Evolutionary conservation across 2,888 invertebrate genomes (phyloP), one percentile per base, ranked within the genome.

Genomic region (Leucozona laternaria): DNA sequence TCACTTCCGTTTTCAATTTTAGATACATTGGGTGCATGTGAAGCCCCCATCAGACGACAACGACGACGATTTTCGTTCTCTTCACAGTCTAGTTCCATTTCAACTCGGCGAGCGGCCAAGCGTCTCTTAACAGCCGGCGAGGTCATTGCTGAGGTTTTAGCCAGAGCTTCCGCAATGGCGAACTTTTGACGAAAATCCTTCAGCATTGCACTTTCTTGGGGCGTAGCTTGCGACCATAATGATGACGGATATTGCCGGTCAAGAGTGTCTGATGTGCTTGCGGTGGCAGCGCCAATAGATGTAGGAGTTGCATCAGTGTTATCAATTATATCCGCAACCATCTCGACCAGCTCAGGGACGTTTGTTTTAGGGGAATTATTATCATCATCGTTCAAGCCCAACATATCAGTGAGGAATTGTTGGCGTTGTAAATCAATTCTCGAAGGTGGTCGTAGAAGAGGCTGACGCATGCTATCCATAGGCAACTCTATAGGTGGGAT

Each of bases 111-210:
- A 37, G 94, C 94, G 45, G 93, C 93, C 84, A 94, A 91, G 86
- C 94, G 93, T 88, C 94, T 92, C 89, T 93, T 93, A 70, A 94
- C 94, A 40, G 93, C 93, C 20, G 94, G 93, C 76, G 94, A 93
- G 88, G 94, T 94, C 93, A 94, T 93, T 91, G 94, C 91, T 90
- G 93, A 94, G 87, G 94, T 94, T 89, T 93, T 93, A 62, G 94
- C 94, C 88, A 95, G 91, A 60, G 94, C 93, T 91, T 95, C 95
- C 82, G 94, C 94, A 85, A 95, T 90, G 20, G 91, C 93, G 88
- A 94, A 92, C 86, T 93, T 93, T 90, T 94, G 93, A 82, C 93
- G 92, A 88, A 91, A 91, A 80, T 92, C 91, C 91, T 91, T 89
- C 43, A 90, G 89, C 89, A 88, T 88, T 70, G 84, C 88, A 81